phyloP scores from a whole-genome alignment of 2,797 vertebrate species.

The Molossus molossus region DNA sequence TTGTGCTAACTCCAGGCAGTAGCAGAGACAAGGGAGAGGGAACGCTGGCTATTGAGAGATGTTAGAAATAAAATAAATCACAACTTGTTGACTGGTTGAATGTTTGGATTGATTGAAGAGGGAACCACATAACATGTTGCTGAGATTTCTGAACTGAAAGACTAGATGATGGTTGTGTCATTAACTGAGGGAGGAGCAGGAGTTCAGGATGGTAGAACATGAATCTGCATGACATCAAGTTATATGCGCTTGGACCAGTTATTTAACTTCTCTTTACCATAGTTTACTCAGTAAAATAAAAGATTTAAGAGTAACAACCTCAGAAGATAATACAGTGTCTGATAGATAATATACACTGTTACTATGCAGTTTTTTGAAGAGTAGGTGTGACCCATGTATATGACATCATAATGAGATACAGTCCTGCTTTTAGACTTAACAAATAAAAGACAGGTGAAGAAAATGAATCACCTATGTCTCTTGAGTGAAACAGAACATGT shows the following conservation, averaged over 20 bases:
- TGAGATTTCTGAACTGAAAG: not conserved
- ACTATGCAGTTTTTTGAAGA: not conserved
- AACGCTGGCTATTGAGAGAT: not conserved
- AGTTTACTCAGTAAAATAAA: slow-evolving; percentile 26
- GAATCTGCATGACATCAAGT: not conserved
- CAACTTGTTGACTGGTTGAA: not conserved
- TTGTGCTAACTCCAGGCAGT: not conserved
- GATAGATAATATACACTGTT: not conserved
- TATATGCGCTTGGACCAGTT: not conserved
- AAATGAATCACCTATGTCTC: not conserved
- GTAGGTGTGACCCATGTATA: not conserved
- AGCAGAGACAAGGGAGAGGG: not conserved
- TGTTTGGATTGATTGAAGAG: not conserved
- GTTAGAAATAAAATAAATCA: not conserved
- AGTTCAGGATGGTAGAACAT: not conserved
- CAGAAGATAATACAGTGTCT: not conserved
- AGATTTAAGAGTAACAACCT: slow-evolving; percentile 12
- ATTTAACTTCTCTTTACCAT: not conserved
- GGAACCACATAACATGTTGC: not conserved
- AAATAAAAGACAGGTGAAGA: slow-evolving; percentile 36
- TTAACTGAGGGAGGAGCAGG: not conserved
- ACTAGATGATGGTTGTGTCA: not conserved
- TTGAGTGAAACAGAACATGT: slow-evolving; percentile 20
- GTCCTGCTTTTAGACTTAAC: not conserved
- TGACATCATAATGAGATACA: not conserved